Percentiles rank a stretch among this genome's conserved stretches.
phyloP scores from a whole-genome alignment of 2,888 invertebrate species.

The Temnothorax ravouxi region DNA sequence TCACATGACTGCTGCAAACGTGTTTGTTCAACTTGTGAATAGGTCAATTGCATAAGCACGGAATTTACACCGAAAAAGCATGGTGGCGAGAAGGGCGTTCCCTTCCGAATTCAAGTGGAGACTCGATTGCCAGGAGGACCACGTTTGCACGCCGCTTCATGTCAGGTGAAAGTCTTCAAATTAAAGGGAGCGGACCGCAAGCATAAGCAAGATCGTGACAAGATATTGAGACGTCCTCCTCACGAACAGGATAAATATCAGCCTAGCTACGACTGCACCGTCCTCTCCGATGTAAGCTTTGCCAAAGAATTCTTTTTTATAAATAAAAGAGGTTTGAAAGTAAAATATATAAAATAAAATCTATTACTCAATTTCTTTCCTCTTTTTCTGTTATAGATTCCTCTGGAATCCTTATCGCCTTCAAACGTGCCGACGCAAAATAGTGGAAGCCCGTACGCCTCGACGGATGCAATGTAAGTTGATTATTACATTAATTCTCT shows the following conservation, averaged over 20 bases:
- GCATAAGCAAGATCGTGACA: conserved; percentile 98
- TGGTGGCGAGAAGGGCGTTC: conserved; percentile 99
- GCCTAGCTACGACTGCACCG: conserved; percentile 98
- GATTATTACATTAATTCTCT: background rate
- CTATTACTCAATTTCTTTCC: background rate
- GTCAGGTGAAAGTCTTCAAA: conserved; percentile 98
- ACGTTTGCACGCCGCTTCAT: conserved; percentile 97
- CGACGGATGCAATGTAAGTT: conserved; percentile 83
- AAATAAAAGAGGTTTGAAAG: conserved; percentile 18
- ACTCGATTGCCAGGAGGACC: conserved; percentile 90
- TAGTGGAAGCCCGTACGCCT: conserved; percentile 79
- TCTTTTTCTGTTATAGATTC: conserved; percentile 78
- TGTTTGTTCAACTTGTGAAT: background rate
- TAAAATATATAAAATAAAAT: conserved; percentile 1
- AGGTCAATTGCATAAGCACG: conserved; percentile 98
- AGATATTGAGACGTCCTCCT: conserved; percentile 94
- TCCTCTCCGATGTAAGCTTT: conserved; percentile 93
- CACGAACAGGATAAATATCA: conserved; percentile 97
- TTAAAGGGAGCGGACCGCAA: conserved; percentile 98
- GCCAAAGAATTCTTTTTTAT: background rate
- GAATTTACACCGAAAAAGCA: conserved; percentile 99
- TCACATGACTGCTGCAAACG: background rate
- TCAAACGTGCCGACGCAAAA: conserved; percentile 76
- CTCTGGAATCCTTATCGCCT: conserved; percentile 81
- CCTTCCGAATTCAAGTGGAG: conserved; percentile 98